Base-by-base conservation (phyloP, 2,113 vertebrate species). In the Neoarius graeffei region DNA sequence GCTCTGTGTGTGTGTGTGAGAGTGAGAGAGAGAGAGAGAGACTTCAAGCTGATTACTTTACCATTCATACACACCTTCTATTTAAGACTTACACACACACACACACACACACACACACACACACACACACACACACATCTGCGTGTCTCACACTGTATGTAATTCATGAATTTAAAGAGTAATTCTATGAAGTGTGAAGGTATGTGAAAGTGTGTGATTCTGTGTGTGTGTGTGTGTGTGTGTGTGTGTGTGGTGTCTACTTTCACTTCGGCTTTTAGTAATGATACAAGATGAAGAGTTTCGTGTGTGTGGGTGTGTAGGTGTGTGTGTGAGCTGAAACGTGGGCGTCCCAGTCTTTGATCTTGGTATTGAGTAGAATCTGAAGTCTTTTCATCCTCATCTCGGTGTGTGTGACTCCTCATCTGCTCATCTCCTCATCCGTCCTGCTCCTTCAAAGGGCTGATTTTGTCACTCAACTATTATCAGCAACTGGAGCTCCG, bases 361-460 rank as follows among this genome's bases (percentile, higher is more conserved):
- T 87, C 79, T 50, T 27, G 35, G n/a, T n/a, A 14, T 62, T 62
- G 25, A 82, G 27, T 77, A 74, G 50, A 87, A 66, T 42, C 60
- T 4, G 10, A 59, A 50, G 54, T 64, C 62, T 76, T 83, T 86
- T 83, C 77, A 48, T 60, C 67, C 80, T 87, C 64, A 60, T 50
- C 1, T 52, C 15, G 10, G 48, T 6, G 69, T 6, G 69, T 59
- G 30, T 50, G 48, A 76, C 69, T 80, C 35, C 80, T 81, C 77
- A 23, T 81, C 52, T 73, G 23, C 80, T 81, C 77, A 23, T 81
- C 52, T 73, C 30, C 54, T 57, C 64, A 3, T 57, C 77, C 23
- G 11, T 57, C 54, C 69, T 73, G 52, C 54, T 71, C 42, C 59
- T 83, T 86, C 89, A 90, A 88, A 79, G 86, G 17, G 10, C 62